A percentile compares a stretch with the other conserved stretches of the same genome.
Conservation (phyloP, 2,888 invertebrate genomes). For the Pachymerium ferrugineum region DNA sequence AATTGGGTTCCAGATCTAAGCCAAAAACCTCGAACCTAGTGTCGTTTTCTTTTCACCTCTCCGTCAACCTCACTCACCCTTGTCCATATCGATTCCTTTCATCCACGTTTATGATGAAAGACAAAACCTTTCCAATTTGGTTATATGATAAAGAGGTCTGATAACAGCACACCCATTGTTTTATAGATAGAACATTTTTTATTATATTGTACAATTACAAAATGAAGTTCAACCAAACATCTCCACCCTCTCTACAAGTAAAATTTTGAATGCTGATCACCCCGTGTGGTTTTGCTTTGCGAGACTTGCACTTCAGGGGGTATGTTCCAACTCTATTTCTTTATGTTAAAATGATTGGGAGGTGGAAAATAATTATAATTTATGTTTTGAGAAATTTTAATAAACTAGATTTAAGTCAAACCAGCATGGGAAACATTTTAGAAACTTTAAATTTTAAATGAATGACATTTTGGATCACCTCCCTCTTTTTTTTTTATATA, state of each 20-base stretch:
- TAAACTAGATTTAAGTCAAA: too few species aligned
- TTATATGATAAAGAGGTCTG: conserved; percentile 5
- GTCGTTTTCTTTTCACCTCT: neutral
- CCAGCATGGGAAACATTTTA: too few species aligned
- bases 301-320: neutral
- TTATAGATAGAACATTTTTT: neutral
- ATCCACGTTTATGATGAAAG: conserved; percentile 5
- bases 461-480: too few species aligned
- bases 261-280: neutral
- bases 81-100: conserved; percentile 13
- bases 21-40: neutral
- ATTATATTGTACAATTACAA: conserved; percentile 6
- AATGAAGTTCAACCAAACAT: too few species aligned
- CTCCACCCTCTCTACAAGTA: too few species aligned
- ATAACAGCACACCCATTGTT: conserved; percentile 14
- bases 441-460: too few species aligned
- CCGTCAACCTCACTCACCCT: neutral
- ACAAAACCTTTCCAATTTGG: conserved; percentile 12
- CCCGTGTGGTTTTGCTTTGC: neutral
- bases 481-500: too few species aligned
- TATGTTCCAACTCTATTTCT: neutral
- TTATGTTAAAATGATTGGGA: too few species aligned
- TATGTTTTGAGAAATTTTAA: too few species aligned
- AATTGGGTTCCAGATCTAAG: conserved; percentile 1
- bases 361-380: too few species aligned